Evolutionary conservation across 1,140 invertebrate species (phyloP), one percentile per base, ranked within the genome.

Genomic region (Ridgeia piscesae): DNA sequence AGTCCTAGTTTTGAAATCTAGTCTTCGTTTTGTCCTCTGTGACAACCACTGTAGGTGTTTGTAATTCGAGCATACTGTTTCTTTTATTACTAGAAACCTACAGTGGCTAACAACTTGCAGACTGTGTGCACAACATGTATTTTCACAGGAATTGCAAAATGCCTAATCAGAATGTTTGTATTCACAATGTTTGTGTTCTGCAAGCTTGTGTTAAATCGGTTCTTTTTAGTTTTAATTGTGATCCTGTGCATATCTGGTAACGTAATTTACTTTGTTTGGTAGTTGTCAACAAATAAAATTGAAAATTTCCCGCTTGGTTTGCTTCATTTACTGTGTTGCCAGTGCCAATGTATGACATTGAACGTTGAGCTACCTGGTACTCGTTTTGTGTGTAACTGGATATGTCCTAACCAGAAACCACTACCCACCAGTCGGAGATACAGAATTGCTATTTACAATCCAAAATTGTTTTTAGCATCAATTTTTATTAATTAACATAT

Each of bases 241-340:
- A 77, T 77, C 27, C 58, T 77, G 58, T 77, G 58, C 58, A 21
- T 31, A 77, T 31, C 58, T 77, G 42, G 11, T 42, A 77, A 77
- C 58, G 27, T 77, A 77, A 77, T 77, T 77, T 77, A 77, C 58
- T 77, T 77, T 77, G 58, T 77, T 77, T 77, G 58, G 58, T 77
- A 77, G 58, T 77, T 77, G 58, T 77, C 58, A 31, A 77, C 58
- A 77, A 77, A 77, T 77, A 77, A 77, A 77, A 77, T 77, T 77
- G 4, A 77, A 77, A 77, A 77, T 77, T 17, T 77, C 58, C 27
- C 58, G 17, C 58, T 21, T 77, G 14, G 58, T 77, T 21, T 77
- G 58, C 27, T 77, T 77, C 27, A 77, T 77, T 77, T 77, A 31
- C 58, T 77, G 27, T 77, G 0, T 77, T 77, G 58, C 58, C 58